Conservation (phyloP, 2,113 vertebrate genomes). For the Percina caprodes region DNA sequence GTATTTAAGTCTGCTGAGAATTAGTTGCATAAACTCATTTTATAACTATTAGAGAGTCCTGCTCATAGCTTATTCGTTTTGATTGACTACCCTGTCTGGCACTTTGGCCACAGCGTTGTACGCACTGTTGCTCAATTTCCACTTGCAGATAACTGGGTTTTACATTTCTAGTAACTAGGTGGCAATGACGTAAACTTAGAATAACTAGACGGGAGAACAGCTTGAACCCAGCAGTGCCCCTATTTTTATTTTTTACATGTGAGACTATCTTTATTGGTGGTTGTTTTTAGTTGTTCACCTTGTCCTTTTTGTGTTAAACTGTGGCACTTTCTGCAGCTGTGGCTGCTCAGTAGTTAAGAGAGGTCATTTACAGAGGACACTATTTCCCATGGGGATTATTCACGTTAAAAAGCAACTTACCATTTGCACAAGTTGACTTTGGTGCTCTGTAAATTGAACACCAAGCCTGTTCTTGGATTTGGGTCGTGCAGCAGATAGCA, state of each 20-base stretch:
- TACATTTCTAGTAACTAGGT: slow-evolving; percentile 23
- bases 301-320: background rate
- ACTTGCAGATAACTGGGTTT: slow-evolving; percentile 39
- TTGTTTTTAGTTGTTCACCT: background rate
- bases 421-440: background rate
- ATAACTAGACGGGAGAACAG: background rate
- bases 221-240: background rate
- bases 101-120: background rate
- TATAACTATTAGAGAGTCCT: background rate
- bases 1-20: background rate
- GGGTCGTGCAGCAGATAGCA: background rate
- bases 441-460: background rate
- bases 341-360: background rate
- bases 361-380: slow-evolving; percentile 1
- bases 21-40: background rate
- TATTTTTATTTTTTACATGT: background rate
- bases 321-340: background rate
- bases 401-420: background rate
- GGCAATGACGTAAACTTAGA: slow-evolving; percentile 7
- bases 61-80: slow-evolving; percentile 2
- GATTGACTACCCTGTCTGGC: slow-evolving; percentile 21
- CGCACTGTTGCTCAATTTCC: slow-evolving; percentile 19
- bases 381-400: slow-evolving; percentile 19
- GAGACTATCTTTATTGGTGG: background rate
- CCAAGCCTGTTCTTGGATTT: background rate